Conservation (phyloP, 2,797 vertebrate species). For the Erethizon dorsatum region DNA sequence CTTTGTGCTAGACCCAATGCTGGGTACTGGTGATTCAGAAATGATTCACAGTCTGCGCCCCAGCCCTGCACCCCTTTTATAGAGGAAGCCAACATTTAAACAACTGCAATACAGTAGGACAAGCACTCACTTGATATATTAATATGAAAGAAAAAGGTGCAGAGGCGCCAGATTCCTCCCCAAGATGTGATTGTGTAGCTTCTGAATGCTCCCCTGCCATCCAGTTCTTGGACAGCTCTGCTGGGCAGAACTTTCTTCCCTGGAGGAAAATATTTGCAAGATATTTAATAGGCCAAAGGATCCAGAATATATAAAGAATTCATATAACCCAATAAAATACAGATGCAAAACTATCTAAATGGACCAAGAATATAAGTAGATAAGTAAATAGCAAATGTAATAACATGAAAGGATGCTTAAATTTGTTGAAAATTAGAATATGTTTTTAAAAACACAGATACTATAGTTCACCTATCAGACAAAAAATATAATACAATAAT, state of each 20-base stretch:
- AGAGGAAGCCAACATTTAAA: neutral
- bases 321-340: slow-evolving; percentile 25
- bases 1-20: neutral
- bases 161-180: neutral
- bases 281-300: slow-evolving; percentile 6
- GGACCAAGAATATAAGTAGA: slow-evolving; percentile 21
- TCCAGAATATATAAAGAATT: slow-evolving; percentile 58
- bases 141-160: neutral
- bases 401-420: neutral
- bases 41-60: neutral
- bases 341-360: slow-evolving; percentile 10
- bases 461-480: slow-evolving; percentile 16
- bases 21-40: neutral
- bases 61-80: neutral
- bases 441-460: neutral
- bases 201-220: neutral
- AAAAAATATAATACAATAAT: slow-evolving; percentile 24
- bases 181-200: neutral
- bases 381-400: slow-evolving; percentile 54
- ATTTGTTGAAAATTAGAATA: slow-evolving; percentile 52
- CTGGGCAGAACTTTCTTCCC: neutral
- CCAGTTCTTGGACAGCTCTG: neutral
- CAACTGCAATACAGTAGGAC: neutral
- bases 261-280: slow-evolving; percentile 29
- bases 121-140: neutral